Evolutionary conservation across 2,888 invertebrate species (phyloP).

Genomic region (Mechanitis mazaeus): DNA sequence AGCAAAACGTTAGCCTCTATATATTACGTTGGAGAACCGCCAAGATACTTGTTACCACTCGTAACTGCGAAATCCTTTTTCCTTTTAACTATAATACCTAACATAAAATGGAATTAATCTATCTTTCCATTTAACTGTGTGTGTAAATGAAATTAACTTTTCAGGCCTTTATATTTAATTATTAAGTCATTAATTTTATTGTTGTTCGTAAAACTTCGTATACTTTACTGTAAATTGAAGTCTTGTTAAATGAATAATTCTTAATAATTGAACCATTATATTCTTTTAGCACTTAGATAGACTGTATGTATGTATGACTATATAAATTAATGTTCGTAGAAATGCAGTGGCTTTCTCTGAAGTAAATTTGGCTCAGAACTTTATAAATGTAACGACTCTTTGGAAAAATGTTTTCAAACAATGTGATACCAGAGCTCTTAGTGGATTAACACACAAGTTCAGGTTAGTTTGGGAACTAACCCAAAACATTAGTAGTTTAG

Average conservation of each 20-base stretch:
- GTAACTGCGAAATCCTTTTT: constrained; percentile 18
- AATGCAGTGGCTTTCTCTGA: no score
- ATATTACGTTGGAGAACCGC: constrained; percentile 17
- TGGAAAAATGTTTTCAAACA: constrained; percentile 4
- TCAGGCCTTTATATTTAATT: no score
- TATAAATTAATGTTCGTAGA: no score
- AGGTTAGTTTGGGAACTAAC: constrained; percentile 2
- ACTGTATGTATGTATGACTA: no score
- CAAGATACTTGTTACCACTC: constrained; percentile 12
- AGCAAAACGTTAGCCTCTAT: neutral
- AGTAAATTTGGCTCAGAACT: constrained; percentile 7
- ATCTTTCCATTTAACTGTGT: neutral
- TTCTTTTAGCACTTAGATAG: no score
- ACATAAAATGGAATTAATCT: neutral
- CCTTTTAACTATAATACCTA: constrained; percentile 10
- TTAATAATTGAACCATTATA: no score
- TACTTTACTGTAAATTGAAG: no score
- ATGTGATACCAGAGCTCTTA: constrained; percentile 7
- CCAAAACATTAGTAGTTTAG: no score
- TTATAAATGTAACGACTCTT: constrained; percentile 17
- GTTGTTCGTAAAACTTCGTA: no score
- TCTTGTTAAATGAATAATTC: no score
- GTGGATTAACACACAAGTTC: constrained; percentile 7
- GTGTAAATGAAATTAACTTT: no score
- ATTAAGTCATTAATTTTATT: neutral